These are phyloP conservation scores for Parauchenoglanis ngamensis DNA, from an alignment of 2,797 vertebrate genomes.

Conservation along the genomic window DNA sequence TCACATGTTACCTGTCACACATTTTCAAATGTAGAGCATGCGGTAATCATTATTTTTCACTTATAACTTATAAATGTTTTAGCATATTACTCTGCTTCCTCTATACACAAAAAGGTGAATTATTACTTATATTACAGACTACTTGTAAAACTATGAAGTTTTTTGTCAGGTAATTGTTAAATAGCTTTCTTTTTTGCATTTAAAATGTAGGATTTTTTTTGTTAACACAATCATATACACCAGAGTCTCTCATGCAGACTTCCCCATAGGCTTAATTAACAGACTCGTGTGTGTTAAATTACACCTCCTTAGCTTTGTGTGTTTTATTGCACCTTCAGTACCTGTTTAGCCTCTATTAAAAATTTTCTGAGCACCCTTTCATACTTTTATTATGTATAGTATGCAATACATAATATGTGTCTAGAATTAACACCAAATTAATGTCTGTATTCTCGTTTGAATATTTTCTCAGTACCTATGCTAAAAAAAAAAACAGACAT, in stretches of 20 bases:
- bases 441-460: not conserved
- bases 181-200: not conserved
- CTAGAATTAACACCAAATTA: not conserved
- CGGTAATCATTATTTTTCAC: not conserved
- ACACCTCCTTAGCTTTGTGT: not conserved
- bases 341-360: not conserved
- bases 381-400: not conserved
- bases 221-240: not conserved
- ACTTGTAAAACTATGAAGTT: not conserved
- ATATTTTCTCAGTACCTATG: not conserved
- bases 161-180: not conserved
- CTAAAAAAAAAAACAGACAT: slow-evolving; percentile 28
- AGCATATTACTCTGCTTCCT: not conserved
- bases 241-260: not conserved
- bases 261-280: slow-evolving; percentile 6
- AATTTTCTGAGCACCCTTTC: not conserved
- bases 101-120: not conserved
- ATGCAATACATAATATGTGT: not conserved
- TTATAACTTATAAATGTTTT: not conserved
- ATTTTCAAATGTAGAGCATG: not conserved
- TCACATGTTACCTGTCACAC: not conserved
- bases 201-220: not conserved
- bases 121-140: not conserved
- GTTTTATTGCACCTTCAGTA: slow-evolving; percentile 1
- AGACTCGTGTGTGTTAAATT: not conserved